Evolutionary conservation across 2,113 vertebrate species (phyloP), one percentile per base, ranked within the genome.

Genomic region (Sorex fumeus): DNA sequence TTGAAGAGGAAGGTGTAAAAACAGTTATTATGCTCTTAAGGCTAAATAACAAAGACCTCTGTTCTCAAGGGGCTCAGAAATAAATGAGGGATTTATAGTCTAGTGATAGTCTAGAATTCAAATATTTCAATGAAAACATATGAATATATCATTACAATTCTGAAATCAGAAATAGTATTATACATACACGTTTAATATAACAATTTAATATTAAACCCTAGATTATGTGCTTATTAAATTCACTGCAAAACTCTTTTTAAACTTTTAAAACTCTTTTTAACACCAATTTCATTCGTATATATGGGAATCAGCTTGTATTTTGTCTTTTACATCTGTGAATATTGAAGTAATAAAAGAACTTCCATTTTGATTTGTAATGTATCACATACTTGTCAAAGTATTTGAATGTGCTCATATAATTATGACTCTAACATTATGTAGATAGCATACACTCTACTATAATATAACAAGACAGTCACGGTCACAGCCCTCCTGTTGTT

Each of bases 391-490:
- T 25, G 15, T 5, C 32, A 80, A 75, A 45, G 27, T 88, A 62
- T 62, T 81, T 85, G 40, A 57, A 57, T 86, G 70, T 82, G 25
- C 28, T 71, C 36, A 60, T 80, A 69, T 86, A 81, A 64, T 86
- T 64, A 71, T 86, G 81, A 15, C 43, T 76, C 7, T 1, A 25
- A 30, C 53, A 43, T 92, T 80, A 79, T 84, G 28, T 88, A 62
- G 15, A 6, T 84, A 84, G 15, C 40, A 32, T 40, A 7, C 1
- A 67, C 27, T 57, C 28, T 47, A 40, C 69, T 91, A 47, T 57
- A 47, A 84, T 10, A 47, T n/a, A 13, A 91, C 57, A 91, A 83
- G 16, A 88, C 72, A 19, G 32, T n/a, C 3, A 40, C 40, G 40
- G 3, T 7, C 40, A 40, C 40, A 40, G n/a, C n/a, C n/a, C n/a